phyloP scores from a whole-genome alignment of 2,113 vertebrate species.

The Phalacrocorax carbo region DNA sequence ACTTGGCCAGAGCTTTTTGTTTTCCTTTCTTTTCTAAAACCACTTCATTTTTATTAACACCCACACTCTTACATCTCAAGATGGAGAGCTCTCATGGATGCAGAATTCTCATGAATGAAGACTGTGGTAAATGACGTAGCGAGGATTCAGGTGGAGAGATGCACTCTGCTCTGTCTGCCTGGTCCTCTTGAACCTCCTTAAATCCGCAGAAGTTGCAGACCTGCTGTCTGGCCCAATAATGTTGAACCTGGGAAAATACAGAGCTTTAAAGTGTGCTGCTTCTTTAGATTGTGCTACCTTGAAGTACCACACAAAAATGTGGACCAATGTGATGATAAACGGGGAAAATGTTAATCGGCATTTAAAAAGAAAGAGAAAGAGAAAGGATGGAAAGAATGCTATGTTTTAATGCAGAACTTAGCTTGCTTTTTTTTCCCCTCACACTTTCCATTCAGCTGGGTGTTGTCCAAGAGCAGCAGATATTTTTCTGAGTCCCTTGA shows the following conservation, averaged over 20 bases:
- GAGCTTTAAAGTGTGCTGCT: neutral
- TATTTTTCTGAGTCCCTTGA: neutral
- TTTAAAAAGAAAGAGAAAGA: neutral
- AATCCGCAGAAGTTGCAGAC: slow-evolving; percentile 3
- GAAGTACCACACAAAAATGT: neutral
- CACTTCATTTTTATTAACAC: slow-evolving; percentile 1
- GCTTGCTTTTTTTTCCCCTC: neutral
- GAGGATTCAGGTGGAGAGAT: neutral
- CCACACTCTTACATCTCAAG: neutral
- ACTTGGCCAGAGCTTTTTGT: neutral
- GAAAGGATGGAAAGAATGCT: neutral
- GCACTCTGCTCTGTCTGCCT: neutral
- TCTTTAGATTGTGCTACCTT: neutral
- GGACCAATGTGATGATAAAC: neutral
- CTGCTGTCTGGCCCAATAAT: neutral
- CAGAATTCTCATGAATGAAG: neutral
- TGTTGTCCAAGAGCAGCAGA: neutral
- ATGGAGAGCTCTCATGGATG: slow-evolving; percentile 3
- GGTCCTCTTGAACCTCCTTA: slow-evolving; percentile 6
- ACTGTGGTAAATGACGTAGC: neutral
- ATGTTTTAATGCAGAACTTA: neutral
- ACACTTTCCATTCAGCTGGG: neutral
- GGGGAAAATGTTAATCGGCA: neutral
- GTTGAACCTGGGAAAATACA: neutral
- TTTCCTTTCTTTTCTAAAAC: neutral